Conservation (phyloP, 2,113 vertebrate species). For the Catharus fuscescens region DNA sequence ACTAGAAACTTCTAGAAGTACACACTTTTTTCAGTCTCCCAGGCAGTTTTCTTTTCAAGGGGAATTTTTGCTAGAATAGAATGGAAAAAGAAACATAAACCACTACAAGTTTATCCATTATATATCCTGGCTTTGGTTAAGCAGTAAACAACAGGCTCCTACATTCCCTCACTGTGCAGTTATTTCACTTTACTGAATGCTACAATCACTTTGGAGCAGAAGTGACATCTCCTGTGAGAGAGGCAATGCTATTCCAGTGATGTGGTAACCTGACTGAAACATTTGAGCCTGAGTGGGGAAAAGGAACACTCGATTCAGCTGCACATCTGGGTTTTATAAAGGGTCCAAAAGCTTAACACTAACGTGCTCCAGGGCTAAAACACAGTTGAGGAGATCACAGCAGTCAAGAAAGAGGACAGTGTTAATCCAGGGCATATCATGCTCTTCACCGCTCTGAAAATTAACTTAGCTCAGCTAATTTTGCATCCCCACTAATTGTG, state of each 20-base stretch:
- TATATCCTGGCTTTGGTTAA: neutral
- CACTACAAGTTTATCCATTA: neutral
- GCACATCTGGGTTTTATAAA: constrained; percentile 57
- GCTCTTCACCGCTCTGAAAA: constrained; percentile 54
- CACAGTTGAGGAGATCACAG: constrained; percentile 1
- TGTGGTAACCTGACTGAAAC: constrained; percentile 50
- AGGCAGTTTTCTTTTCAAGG: neutral
- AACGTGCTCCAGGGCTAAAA: neutral
- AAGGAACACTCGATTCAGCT: constrained; percentile 12
- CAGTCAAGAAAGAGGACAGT: constrained; percentile 23
- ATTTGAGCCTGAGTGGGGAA: neutral
- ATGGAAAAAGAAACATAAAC: neutral
- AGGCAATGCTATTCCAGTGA: neutral
- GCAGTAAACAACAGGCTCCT: neutral
- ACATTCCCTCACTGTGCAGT: neutral
- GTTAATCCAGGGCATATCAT: constrained; percentile 46
- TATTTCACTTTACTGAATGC: neutral
- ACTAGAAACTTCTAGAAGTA: neutral
- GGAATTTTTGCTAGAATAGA: neutral
- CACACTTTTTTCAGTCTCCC: neutral
- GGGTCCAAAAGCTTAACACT: constrained; percentile 15
- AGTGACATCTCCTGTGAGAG: constrained; percentile 8
- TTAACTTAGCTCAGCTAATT: constrained; percentile 71
- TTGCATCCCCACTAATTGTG: constrained; percentile 68
- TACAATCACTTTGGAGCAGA: neutral